These are phyloP conservation scores for Myripristis jacobus DNA, from an alignment of 2,797 vertebrate species.

Conservation along the genomic window DNA sequence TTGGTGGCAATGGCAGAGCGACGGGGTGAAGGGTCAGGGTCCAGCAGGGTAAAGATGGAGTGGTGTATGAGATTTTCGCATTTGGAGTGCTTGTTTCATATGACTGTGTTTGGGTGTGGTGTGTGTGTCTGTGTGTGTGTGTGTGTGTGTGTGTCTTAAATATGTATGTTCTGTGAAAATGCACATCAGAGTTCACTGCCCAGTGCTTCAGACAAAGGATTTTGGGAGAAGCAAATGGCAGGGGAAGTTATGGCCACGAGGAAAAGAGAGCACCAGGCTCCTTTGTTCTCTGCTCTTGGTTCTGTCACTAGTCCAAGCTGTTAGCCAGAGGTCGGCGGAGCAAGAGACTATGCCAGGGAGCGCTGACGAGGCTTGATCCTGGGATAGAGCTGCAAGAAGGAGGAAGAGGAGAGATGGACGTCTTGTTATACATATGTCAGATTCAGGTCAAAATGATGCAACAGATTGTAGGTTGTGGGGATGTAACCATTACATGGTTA, in stretches of 20 bases:
- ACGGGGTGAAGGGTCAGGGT: slow-evolving; percentile 18
- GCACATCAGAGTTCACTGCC: slow-evolving; percentile 67
- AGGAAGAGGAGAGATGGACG: not conserved
- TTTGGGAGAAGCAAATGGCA: slow-evolving; percentile 62
- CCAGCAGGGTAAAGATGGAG: slow-evolving; percentile 33
- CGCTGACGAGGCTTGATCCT: slow-evolving; percentile 98
- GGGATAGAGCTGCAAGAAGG: slow-evolving; percentile 89
- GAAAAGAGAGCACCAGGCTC: slow-evolving; percentile 70
- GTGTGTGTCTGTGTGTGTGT: slow-evolving; percentile 36
- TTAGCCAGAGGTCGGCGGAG: slow-evolving; percentile 42
- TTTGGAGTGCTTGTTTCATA: slow-evolving; percentile 66
- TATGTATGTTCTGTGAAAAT: too few relatives aligned
- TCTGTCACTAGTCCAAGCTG: slow-evolving; percentile 66
- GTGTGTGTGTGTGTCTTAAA: slow-evolving; percentile 38
- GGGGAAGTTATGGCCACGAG: slow-evolving; percentile 62
- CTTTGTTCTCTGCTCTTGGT: slow-evolving; percentile 70
- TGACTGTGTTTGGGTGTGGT: slow-evolving; percentile 29
- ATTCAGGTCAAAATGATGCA: too few relatives aligned
- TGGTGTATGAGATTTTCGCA: slow-evolving; percentile 50
- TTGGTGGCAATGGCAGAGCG: slow-evolving; percentile 42
- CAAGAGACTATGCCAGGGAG: slow-evolving; percentile 88
- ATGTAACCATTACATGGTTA: too few relatives aligned
- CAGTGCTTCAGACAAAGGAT: slow-evolving; percentile 59
- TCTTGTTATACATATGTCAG: not conserved
- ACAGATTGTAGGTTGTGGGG: too few relatives aligned